Percentiles rank a stretch among this genome's conserved stretches.
phyloP scores from a whole-genome alignment of 2,797 vertebrate genomes.

The Eleutherodactylus coqui region DNA sequence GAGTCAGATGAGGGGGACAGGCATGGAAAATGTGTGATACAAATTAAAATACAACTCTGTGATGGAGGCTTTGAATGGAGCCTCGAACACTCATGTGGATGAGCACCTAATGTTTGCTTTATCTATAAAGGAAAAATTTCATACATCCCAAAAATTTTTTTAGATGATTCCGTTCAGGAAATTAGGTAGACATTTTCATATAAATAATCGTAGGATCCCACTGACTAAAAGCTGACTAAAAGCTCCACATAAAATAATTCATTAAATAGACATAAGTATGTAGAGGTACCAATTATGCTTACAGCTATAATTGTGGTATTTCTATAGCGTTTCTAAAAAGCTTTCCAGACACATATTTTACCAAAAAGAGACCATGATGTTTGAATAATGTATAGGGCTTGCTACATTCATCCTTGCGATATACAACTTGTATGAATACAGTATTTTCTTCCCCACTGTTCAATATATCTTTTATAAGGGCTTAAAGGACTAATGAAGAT shows the following conservation, averaged over 20 bases:
- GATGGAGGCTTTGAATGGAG: too few species aligned
- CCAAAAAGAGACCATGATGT: neutral
- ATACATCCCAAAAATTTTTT: too few species aligned
- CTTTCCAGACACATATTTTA: neutral
- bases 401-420: neutral
- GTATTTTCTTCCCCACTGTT: neutral
- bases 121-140: too few species aligned
- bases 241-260: neutral
- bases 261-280: neutral
- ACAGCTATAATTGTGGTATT: neutral
- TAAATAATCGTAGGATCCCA: neutral
- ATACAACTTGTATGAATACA: neutral
- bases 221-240: neutral
- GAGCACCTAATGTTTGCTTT: too few species aligned
- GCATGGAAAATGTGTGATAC: too few species aligned
- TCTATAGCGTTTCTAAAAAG: neutral
- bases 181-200: neutral
- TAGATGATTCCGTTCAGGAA: too few species aligned
- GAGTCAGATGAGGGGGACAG: too few species aligned
- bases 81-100: too few species aligned
- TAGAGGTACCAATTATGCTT: neutral
- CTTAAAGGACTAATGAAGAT: conserved; percentile 17
- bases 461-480: neutral
- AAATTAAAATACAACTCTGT: too few species aligned
- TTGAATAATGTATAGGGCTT: neutral